phyloP scores from a whole-genome alignment of 2,797 vertebrate species.

The Iguana delicatissima region DNA sequence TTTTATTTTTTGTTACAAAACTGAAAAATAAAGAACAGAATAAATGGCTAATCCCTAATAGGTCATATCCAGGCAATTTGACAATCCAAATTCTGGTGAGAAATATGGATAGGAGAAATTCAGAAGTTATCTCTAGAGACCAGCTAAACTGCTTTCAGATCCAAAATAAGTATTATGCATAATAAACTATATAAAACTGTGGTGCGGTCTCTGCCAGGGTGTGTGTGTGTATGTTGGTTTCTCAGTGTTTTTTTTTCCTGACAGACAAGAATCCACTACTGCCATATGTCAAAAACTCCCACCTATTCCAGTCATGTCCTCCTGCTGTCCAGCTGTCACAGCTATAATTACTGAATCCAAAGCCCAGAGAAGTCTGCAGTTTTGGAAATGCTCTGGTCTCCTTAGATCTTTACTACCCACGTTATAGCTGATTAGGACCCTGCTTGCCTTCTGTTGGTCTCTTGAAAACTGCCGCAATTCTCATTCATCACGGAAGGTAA shows the following conservation, averaged over 20 bases:
- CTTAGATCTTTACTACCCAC: conserved; percentile 82
- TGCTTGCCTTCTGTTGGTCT: conserved; percentile 82
- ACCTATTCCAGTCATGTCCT: conserved; percentile 80
- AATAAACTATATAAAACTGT: neutral
- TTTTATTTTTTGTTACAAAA: neutral
- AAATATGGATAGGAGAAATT: neutral
- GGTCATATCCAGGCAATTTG: neutral
- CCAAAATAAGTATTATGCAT: neutral
- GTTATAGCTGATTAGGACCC: conserved; percentile 83
- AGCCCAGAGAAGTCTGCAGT: conserved; percentile 71
- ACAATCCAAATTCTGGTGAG: too few relatives aligned
- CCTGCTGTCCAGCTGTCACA: conserved; percentile 78
- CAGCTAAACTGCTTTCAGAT: neutral
- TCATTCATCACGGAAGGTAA: conserved; percentile 80
- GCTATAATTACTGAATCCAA: conserved; percentile 77
- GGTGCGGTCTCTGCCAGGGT: conserved; percentile 52
- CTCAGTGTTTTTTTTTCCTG: conserved; percentile 63
- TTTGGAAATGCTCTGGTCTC: conserved; percentile 78
- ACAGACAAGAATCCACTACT: conserved; percentile 70
- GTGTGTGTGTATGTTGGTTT: conserved; percentile 22
- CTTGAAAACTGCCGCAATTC: conserved; percentile 81
- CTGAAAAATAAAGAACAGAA: neutral
- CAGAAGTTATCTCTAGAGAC: neutral
- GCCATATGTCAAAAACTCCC: conserved; percentile 76
- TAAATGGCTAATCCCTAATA: neutral